Base-by-base conservation (phyloP, 2,797 vertebrate genomes). In the Lerista edwardsae region DNA sequence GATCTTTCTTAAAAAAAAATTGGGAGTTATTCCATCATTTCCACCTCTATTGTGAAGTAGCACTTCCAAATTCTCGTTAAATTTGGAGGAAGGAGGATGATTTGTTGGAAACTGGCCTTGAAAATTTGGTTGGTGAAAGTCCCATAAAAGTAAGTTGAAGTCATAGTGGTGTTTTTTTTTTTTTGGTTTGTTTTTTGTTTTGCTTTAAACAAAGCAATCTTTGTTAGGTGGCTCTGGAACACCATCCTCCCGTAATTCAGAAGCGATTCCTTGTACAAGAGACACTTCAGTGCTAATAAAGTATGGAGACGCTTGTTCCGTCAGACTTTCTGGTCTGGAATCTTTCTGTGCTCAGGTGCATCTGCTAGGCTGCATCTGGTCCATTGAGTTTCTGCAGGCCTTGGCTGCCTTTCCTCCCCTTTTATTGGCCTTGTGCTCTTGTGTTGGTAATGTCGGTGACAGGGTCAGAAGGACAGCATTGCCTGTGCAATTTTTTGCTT, bases 211-310 rank as follows among this genome's bases (percentile, higher is more conserved):
- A 71, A 88, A 89, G 82, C 85, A 65, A 86, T 62, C 88, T 94
- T 85, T 85, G 83, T 61, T 87, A 64, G 44, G 34, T n/a, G 57
- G 65, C 82, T 64, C 65, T 86, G 75, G 65, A 89, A 92, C 72
- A 80, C 84, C 78, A 90, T 83, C 89, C 85, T 75, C 51, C 86
- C 87, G 19, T 78, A 86, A 71, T 82, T 85, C 51, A 90, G 91
- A 88, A 91, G 91, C 91, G 91, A 86, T 86, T 84, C 87, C 92
- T 95, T 93, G 93, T 92, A 94, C 93, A 92, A 87, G 82, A 87
- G 85, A 88, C 89, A 84, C 90, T 90, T 93, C 89, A 47, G 64
- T 79, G 65, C 75, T 84, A 87, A 84, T 88, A 90, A 83, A 90
- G 57, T 79, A 86, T 68, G 71, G 73, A 83, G 87, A 83, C 83